Evolutionary conservation across 2,888 invertebrate genomes (phyloP).

Genomic region (Notodonta ziczac): DNA sequence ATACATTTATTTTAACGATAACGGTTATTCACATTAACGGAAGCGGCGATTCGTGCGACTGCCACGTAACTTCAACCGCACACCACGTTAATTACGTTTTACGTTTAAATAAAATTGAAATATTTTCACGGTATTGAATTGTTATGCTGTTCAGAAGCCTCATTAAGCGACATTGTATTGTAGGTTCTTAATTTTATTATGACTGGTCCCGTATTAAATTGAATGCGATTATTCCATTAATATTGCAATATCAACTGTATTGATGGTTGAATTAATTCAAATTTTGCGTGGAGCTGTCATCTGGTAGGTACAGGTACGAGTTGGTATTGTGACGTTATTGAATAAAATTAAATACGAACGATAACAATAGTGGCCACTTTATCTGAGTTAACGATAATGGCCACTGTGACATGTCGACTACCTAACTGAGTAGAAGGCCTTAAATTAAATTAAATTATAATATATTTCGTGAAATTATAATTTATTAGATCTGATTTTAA

Average conservation of each 20-base stretch:
- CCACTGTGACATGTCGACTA: no score
- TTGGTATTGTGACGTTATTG: not conserved
- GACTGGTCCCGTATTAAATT: conserved; percentile 35
- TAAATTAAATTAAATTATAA: no score
- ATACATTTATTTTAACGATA: conserved; percentile 36
- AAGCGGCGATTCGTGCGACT: conserved; percentile 47
- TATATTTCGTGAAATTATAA: no score
- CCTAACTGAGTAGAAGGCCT: no score
- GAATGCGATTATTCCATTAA: conserved; percentile 35
- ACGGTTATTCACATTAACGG: conserved; percentile 39
- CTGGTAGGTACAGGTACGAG: conserved; percentile 28
- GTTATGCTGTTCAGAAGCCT: conserved; percentile 34
- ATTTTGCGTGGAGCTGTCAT: conserved; percentile 38
- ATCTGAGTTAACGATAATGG: no score
- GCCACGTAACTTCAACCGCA: conserved; percentile 48
- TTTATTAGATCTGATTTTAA: no score
- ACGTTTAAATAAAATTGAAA: conserved; percentile 45
- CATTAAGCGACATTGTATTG: conserved; percentile 40
- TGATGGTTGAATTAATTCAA: conserved; percentile 33
- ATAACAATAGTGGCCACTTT: no score
- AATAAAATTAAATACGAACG: conserved; percentile 23
- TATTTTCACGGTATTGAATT: conserved; percentile 34
- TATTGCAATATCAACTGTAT: conserved; percentile 30
- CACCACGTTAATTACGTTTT: conserved; percentile 47
- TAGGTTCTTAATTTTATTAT: conserved; percentile 41